Percentiles rank a stretch among this genome's conserved stretches.
These are phyloP conservation scores for Gymnocephalus cernua DNA, from an alignment of 2,113 vertebrate species.

Conservation along the genomic window DNA sequence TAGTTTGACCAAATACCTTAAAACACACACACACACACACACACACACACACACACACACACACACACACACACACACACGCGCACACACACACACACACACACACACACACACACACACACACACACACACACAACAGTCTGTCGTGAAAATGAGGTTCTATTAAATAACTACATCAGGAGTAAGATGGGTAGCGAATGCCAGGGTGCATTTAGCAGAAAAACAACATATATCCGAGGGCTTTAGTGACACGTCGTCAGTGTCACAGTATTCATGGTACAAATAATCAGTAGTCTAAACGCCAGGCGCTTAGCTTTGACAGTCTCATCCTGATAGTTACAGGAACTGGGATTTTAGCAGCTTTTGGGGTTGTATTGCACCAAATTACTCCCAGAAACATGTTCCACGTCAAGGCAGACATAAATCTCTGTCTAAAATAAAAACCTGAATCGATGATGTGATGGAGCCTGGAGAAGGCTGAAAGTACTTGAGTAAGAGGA, in stretches of 20 bases:
- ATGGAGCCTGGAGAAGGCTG: conserved; percentile 37
- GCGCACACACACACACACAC: no score
- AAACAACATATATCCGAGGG: not conserved
- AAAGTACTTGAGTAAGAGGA: conserved; percentile 17
- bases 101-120: no score
- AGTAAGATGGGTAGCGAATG: not conserved
- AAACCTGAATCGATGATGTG: conserved; percentile 38
- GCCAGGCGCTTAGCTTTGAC: conserved; percentile 8
- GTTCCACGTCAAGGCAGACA: conserved; percentile 24
- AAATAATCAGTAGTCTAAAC: conserved; percentile 33
- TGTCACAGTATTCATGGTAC: not conserved
- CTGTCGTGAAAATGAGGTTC: not conserved
- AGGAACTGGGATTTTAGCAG: conserved; percentile 30
- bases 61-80: not conserved
- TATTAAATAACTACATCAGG: not conserved
- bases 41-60: conserved; percentile 1
- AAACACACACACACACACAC: not conserved
- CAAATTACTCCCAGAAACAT: conserved; percentile 27
- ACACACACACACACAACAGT: no score
- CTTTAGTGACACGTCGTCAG: conserved; percentile 13
- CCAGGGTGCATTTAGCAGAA: conserved; percentile 4
- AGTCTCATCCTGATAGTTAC: conserved; percentile 18
- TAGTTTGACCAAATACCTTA: conserved; percentile 1
- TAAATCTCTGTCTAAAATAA: conserved; percentile 37
- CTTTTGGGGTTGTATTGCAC: conserved; percentile 22